Evolutionary conservation across 64 coral and sea anemone genomes (phyloP).

Genomic region (Dendronephthya gigantea): DNA sequence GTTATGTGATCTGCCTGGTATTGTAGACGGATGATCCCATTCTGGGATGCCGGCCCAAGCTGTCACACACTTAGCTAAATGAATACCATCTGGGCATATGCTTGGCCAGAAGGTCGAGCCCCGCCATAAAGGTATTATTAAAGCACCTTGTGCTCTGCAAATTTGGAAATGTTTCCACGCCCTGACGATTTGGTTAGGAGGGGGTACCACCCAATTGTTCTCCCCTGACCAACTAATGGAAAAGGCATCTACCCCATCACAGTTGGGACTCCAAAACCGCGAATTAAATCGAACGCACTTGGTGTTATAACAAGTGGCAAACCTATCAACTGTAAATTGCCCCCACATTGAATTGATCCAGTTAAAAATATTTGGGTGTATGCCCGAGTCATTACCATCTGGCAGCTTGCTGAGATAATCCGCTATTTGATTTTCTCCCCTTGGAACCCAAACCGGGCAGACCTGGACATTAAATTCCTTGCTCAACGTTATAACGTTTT

Average conservation of each 20-base stretch:
- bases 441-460: not conserved
- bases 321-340: not conserved
- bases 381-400: conserved; percentile 3
- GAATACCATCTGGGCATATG: not conserved
- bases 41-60: not conserved
- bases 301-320: not conserved
- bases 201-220: conserved; percentile 9
- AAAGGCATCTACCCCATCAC: not conserved
- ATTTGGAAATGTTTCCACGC: not conserved
- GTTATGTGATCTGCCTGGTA: conserved; percentile 3
- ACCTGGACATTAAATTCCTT: not conserved
- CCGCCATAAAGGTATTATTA: not conserved
- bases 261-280: not conserved
- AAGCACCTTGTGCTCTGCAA: not conserved
- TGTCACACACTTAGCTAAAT: conserved; percentile 16
- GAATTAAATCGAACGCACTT: not conserved
- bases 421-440: not conserved
- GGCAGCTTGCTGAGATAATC: conserved; percentile 10
- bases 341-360: conserved; percentile 8
- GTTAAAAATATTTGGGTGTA: not conserved
- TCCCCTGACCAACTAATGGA: not conserved
- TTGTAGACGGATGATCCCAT: not conserved
- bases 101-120: not conserved
- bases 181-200: not conserved
- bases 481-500: not conserved